Evolutionary conservation across 2,888 invertebrate genomes (phyloP), one percentile per base, ranked within the genome.

Genomic region (Poecilobothrus nobilitatus): DNA sequence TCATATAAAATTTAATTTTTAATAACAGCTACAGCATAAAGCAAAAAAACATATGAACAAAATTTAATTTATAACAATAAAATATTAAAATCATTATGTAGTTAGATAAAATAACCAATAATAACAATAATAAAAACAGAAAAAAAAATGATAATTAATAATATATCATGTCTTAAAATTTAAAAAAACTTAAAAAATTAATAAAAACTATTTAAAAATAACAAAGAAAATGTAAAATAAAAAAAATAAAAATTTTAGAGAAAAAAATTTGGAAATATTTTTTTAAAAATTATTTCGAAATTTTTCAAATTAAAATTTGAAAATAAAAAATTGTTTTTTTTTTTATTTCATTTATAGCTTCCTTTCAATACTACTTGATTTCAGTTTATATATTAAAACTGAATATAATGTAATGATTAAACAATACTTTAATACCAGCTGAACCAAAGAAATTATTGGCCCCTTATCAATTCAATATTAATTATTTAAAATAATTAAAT

Each of bases 21-120:
- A 15, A 53, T 15, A 53, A 12, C 15, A 27, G n/a, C n/a, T n/a
- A 27, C 27, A 27, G 27, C 27, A 27, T n/a, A n/a, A n/a, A 5
- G 27, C n/a, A 18, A 53, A 53, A 44, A 4, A 15, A 53, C 9
- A 12, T 41, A n/a, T 4, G 53, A 53, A 53, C 15, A 53, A 53
- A 53, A 53, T 12, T 53, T 18, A 53, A 18, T 53, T 53, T 53
- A 53, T 53, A 53, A 53, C 9, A 18, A 53, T 18, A 18, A 53
- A 18, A 53, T n/a, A n/a, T 18, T 53, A 18, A 53, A 53, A 53
- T 3, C 15, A 18, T 53, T 53, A 27, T 27, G 27, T 27, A 53
- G 53, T n/a, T 53, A 53, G 53, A 53, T 53, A 53, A 53, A 53
- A 53, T 53, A 53, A 53, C 7, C 53, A 53, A 53, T 53, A 53